Conservation (phyloP, 2,888 invertebrate genomes). For the Crossocerus cetratus region DNA sequence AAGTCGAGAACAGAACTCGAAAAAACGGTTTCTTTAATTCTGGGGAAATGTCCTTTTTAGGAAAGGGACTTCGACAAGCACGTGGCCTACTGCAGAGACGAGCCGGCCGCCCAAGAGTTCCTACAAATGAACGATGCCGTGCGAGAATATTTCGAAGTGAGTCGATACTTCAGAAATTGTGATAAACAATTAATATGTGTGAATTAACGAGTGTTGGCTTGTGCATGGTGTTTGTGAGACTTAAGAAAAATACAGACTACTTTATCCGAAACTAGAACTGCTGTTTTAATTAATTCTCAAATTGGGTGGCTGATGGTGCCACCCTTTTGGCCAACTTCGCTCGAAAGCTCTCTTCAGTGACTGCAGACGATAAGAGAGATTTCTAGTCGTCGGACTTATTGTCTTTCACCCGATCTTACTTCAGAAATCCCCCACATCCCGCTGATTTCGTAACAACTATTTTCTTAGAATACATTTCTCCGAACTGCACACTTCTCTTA, state of each 20-base stretch:
- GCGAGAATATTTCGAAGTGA: slow-evolving; percentile 89
- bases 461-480: too few relatives aligned
- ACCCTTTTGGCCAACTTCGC: background rate
- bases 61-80: slow-evolving; percentile 97
- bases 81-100: slow-evolving; percentile 92
- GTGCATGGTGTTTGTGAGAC: too few relatives aligned
- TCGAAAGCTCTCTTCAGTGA: background rate
- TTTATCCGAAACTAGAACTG: too few relatives aligned
- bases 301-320: background rate
- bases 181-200: background rate
- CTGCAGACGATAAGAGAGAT: slow-evolving; percentile 34
- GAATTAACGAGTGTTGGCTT: too few relatives aligned
- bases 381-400: slow-evolving; percentile 10
- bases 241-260: too few relatives aligned
- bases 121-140: slow-evolving; percentile 84
- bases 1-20: background rate
- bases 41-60: slow-evolving; percentile 64
- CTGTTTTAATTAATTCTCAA: too few relatives aligned
- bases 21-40: background rate
- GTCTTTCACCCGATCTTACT: background rate
- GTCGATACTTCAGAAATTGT: slow-evolving; percentile 54
- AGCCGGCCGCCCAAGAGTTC: slow-evolving; percentile 89
- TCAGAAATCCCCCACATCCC: too few relatives aligned
- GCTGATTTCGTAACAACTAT: too few relatives aligned
- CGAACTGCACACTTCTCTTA: too few relatives aligned